Evolutionary conservation across 2,888 invertebrate species (phyloP).

Genomic region (Caenorhabditis drosophilae): DNA sequence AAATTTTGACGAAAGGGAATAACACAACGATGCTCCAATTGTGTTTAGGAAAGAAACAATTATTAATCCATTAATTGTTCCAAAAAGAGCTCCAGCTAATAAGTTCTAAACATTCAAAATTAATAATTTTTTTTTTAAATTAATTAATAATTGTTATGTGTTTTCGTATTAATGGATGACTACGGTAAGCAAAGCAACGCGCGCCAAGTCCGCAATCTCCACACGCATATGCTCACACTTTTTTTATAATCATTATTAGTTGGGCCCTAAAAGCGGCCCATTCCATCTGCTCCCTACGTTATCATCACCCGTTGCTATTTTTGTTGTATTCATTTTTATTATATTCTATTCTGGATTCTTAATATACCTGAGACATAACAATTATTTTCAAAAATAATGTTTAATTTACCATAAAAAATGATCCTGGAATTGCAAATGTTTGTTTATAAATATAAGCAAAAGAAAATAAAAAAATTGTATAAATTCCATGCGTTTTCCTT

Average conservation of each 20-base stretch:
- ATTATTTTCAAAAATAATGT: neutral
- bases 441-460: slow-evolving; percentile 75
- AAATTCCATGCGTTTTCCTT: slow-evolving; percentile 16
- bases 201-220: no score
- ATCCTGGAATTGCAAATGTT: slow-evolving; percentile 75
- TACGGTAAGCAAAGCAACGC: no score
- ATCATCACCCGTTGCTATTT: no score
- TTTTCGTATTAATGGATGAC: neutral
- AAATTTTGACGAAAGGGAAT: slow-evolving; percentile 35
- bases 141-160: neutral
- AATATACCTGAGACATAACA: no score
- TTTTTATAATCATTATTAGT: no score
- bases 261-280: no score
- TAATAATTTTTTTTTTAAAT: neutral
- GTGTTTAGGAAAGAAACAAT: slow-evolving; percentile 42
- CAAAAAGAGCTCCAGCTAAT: slow-evolving; percentile 52
- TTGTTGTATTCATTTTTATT: no score
- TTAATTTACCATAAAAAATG: slow-evolving; percentile 73
- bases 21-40: slow-evolving; percentile 48
- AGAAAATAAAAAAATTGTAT: slow-evolving; percentile 25
- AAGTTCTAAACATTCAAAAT: slow-evolving; percentile 42
- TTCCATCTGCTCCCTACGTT: no score
- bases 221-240: no score
- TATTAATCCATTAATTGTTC: slow-evolving; percentile 34
- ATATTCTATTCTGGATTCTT: no score